Percentiles rank a stretch among this genome's conserved stretches.
Evolutionary conservation across 2,888 invertebrate species (phyloP).

Genomic region (Timema podura): DNA sequence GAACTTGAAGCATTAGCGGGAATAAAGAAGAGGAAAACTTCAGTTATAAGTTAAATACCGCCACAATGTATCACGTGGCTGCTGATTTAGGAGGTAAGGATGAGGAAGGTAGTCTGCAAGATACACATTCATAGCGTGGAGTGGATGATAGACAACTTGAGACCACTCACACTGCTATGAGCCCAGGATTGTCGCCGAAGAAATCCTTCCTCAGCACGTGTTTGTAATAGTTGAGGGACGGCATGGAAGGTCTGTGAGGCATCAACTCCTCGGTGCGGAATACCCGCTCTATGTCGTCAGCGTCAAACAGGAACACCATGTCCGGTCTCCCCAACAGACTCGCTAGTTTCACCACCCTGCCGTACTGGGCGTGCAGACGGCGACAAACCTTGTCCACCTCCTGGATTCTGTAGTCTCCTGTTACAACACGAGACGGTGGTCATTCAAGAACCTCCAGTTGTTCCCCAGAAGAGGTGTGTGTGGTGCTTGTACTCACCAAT

Average conservation of each 20-base stretch:
- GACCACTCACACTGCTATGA: conserved; percentile 66
- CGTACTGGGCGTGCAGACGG: conserved; percentile 56
- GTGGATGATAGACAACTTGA: too few relatives aligned
- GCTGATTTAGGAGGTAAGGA: too few relatives aligned
- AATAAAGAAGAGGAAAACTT: too few relatives aligned
- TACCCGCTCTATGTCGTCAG: conserved; percentile 64
- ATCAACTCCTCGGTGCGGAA: conserved; percentile 64
- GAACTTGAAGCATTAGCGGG: too few relatives aligned
- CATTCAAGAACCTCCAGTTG: neutral
- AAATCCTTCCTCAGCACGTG: conserved; percentile 64
- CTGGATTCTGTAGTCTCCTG: conserved; percentile 61
- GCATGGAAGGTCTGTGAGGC: conserved; percentile 71
- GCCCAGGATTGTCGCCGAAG: conserved; percentile 62
- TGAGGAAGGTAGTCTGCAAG: too few relatives aligned
- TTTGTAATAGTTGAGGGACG: conserved; percentile 69
- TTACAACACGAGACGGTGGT: neutral
- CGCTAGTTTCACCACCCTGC: conserved; percentile 63
- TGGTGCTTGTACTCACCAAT: conserved; percentile 40
- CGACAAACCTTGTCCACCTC: conserved; percentile 62
- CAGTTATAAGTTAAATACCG: too few relatives aligned
- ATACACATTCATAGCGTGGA: too few relatives aligned
- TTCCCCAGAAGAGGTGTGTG: neutral
- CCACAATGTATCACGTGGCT: too few relatives aligned
- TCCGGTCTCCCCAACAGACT: conserved; percentile 67
- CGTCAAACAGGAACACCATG: conserved; percentile 69